Evolutionary conservation across 2,113 vertebrate genomes (phyloP), one percentile per base, ranked within the genome.

Genomic region (Loxodonta africana): DNA sequence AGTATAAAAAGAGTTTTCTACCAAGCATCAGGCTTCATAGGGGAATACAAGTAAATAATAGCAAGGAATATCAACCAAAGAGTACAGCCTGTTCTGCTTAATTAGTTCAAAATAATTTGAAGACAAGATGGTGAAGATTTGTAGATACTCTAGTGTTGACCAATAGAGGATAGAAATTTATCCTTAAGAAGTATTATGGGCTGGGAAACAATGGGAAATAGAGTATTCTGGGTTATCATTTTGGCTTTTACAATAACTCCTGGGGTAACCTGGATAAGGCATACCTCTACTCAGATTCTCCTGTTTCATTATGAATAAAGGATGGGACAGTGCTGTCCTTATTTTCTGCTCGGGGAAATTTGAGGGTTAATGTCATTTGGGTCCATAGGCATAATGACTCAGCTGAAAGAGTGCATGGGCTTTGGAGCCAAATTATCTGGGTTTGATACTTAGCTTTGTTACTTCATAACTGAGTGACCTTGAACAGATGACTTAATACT

Each of bases 1-100:
- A 97, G 93, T 95, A 90, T 97, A 95, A 97, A 97, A 97, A 95
- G 92, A 95, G 92, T 95, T 97, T 95, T 80, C 92, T 97, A 90
- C 83, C 83, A 97, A 90, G 97, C 92, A 94, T 87, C 63, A 93
- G 82, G 77, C 82, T 98, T 97, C 98, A 94, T 92, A 82, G 51
- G 91, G 90, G 87, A 97, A 97, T 97, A 96, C 95, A 97, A 97
- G 96, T 97, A 97, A 97, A 97, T 97, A 97, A 97, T 92, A 97
- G 94, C 95, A 98, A 95, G 78, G 85, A 90, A 82, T 97, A 95
- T 92, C 90, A 98, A 80, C 95, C 92, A 95, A 90, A 86, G 96
- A 98, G 97, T 96, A 92, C 90, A 87, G 73, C 67, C 90, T 26
- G 1, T 78, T 90, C 67, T 97, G 91, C 88, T 98, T 98, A 95